A percentile compares a stretch with the other conserved stretches of the same genome.
Conservation (phyloP, 2,888 invertebrate species). For the Drosophila peninsularis region DNA sequence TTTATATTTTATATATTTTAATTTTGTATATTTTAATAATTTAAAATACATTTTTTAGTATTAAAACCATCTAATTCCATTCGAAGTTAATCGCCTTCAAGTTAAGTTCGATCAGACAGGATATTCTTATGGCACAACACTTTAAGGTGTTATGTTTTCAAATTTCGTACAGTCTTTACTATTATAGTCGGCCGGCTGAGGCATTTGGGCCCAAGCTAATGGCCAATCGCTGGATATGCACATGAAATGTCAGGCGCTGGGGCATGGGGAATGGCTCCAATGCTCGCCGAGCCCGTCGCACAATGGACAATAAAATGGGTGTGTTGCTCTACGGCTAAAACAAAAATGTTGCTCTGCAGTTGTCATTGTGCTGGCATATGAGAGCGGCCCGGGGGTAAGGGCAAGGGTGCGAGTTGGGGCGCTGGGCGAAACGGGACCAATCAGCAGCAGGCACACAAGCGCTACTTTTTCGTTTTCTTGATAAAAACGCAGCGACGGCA, state of each 20-base stretch:
- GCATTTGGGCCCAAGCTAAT: conserved; percentile 12
- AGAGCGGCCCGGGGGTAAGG: conserved; percentile 20
- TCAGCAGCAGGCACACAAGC: conserved; percentile 69
- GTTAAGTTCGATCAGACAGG: background rate
- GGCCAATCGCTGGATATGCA: conserved; percentile 29
- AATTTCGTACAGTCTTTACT: conserved; percentile 5
- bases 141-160: background rate
- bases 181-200: conserved; percentile 5
- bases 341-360: conserved; percentile 61
- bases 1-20: background rate
- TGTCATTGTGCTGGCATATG: conserved; percentile 33
- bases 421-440: conserved; percentile 57
- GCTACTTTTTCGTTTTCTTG: conserved; percentile 78
- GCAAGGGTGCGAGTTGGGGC: background rate
- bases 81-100: background rate
- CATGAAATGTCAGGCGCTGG: conserved; percentile 1
- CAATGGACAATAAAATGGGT: conserved; percentile 77
- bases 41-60: too few relatives aligned
- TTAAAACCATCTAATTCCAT: too few relatives aligned
- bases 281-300: conserved; percentile 18
- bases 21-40: too few relatives aligned
- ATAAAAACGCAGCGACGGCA: conserved; percentile 63
- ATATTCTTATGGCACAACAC: background rate
- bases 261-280: conserved; percentile 15
- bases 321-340: conserved; percentile 74